Conservation (phyloP, 2,113 vertebrate genomes). For the Urocynchramus pylzowi region DNA sequence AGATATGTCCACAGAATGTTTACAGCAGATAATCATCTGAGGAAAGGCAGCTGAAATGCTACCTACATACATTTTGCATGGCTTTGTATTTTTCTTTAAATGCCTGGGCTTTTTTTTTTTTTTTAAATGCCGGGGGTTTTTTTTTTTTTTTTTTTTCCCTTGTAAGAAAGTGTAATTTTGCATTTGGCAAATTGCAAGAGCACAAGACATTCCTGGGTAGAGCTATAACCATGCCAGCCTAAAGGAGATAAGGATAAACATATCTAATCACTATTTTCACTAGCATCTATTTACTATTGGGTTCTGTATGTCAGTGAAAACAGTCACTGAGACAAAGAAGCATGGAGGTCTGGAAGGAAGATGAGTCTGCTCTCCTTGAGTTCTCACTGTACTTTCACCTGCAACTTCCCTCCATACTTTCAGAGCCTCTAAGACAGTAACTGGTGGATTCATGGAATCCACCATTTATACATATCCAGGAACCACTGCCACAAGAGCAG, state of each 20-base stretch:
- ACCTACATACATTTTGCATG: background rate
- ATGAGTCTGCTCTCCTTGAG: background rate
- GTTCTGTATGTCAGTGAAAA: background rate
- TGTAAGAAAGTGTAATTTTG: background rate
- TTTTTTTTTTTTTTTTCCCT: fast-evolving
- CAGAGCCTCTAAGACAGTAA: background rate
- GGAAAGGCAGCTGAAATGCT: background rate
- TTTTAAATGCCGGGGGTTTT: no score
- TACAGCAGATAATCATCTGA: background rate
- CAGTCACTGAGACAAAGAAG: background rate
- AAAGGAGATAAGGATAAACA: background rate
- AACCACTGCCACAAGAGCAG: background rate
- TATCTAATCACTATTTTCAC: background rate
- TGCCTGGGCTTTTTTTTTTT: fast-evolving
- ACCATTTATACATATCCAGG: background rate
- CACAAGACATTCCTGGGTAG: background rate
- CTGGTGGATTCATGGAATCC: background rate
- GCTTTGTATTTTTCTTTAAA: background rate
- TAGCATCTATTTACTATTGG: background rate
- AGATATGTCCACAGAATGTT: background rate
- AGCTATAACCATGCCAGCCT: background rate
- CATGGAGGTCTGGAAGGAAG: fast-evolving
- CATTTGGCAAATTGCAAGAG: background rate
- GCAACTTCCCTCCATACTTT: background rate
- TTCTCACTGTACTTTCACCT: background rate